Evolutionary conservation across 2,797 vertebrate species (phyloP), one percentile per base, ranked within the genome.

Genomic region (Pseudotriccus pelzelni): DNA sequence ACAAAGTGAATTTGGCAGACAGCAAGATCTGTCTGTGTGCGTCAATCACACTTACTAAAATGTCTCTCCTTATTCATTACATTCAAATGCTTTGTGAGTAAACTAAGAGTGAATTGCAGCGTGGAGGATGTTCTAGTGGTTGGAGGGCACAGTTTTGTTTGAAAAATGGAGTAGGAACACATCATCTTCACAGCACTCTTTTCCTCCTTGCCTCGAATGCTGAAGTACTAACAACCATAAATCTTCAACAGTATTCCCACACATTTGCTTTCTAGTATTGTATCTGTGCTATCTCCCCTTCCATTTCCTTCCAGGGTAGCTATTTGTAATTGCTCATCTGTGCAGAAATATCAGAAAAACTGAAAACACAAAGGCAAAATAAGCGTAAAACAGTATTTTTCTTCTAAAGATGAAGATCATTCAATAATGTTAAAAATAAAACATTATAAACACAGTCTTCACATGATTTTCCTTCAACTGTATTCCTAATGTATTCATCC

Each of bases 1-100:
- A 56, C 67, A 84, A 90, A 95, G 80, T 52, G 93, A 89, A 79
- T 90, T 49, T 95, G 94, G 88, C 94, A 95, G 95, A 59, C 77
- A 90, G 88, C 90, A 88, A 87, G 93, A 86, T 78, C 89, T 95
- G 91, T 66, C 93, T 91, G 69, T 81, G 91, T 39, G 73, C 10
- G 85, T 96, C 95, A 93, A 78, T 95, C 93, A 94, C 1, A 2
- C 94, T 94, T 55, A 59, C 94, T 91, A 78, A 94, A 91, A 81
- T 84, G 96, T 93, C 95, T 85, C 79, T 97, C 79, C 91, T 94
- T 93, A 94, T 94, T 94, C 89, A 90, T 95, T 91, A 90, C 90
- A 88, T 86, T 93, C 87, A 95, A 80, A 93, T 78, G 76, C 90
- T 90, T 36, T 75, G 83, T 90, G 87, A 93, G 89, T 75, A 93